phyloP scores from a whole-genome alignment of 2,797 vertebrate species.

The Cossypha polioptera region DNA sequence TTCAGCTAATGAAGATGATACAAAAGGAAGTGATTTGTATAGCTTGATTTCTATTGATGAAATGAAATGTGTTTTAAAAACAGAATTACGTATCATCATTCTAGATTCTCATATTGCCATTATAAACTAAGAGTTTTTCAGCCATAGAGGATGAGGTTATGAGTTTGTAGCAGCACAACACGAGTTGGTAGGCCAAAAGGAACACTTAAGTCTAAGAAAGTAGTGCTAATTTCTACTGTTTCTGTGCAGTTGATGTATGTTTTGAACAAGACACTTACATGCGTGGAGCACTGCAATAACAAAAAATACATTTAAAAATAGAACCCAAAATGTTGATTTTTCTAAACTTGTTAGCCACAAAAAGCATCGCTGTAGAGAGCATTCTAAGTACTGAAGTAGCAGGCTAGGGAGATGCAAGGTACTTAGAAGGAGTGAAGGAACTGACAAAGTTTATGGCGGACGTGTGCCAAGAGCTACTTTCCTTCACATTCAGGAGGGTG shows the following conservation, averaged over 20 bases:
- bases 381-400: neutral
- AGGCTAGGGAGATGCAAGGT: neutral
- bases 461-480: neutral
- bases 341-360: neutral
- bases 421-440: neutral
- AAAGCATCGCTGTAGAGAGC: neutral
- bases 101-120: neutral
- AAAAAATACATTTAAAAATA: neutral
- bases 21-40: neutral
- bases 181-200: neutral
- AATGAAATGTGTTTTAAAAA: neutral
- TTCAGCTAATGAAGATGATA: slow-evolving; percentile 23
- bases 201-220: neutral
- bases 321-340: neutral
- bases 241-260: neutral
- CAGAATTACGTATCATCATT: neutral
- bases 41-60: neutral
- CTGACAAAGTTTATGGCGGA: neutral
- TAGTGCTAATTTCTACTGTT: neutral
- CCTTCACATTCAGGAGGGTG: accelerated
- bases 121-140: neutral
- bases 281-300: neutral
- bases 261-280: neutral
- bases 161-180: neutral
- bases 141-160: neutral